Evolutionary conservation across 1,140 invertebrate species (phyloP).

Genomic region (Hesperophylax magnus): DNA sequence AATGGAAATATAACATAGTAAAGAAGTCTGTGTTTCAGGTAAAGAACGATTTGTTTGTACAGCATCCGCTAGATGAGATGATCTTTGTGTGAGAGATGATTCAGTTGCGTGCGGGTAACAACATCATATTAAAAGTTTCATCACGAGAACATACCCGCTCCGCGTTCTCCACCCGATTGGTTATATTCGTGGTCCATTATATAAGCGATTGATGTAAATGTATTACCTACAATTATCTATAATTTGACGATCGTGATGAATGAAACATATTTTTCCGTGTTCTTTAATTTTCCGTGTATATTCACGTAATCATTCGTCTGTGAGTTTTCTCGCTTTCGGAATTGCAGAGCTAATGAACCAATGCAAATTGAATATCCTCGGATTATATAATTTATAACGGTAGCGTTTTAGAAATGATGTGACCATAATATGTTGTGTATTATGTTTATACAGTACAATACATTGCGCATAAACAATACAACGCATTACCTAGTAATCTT

Average conservation of each 20-base stretch:
- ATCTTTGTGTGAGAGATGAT: conserved; percentile 39
- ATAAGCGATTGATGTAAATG: conserved; percentile 53
- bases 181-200: conserved; percentile 47
- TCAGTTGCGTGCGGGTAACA: conserved; percentile 50
- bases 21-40: not conserved
- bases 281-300: conserved; percentile 28
- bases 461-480: too few species aligned
- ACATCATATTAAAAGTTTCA: conserved; percentile 52
- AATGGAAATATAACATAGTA: not conserved
- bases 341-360: not conserved
- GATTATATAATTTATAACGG: conserved; percentile 10
- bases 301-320: not conserved
- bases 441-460: too few species aligned
- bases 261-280: conserved; percentile 45
- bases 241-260: conserved; percentile 50
- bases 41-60: conserved; percentile 17
- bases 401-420: not conserved
- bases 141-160: conserved; percentile 46
- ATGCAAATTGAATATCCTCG: conserved; percentile 5
- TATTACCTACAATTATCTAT: conserved; percentile 51
- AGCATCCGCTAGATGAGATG: conserved; percentile 10
- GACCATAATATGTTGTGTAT: too few species aligned
- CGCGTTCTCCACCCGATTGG: conserved; percentile 27
- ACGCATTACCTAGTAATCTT: too few species aligned
- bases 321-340: not conserved